Percentiles rank a stretch among this genome's conserved stretches.
Conservation (phyloP, 1,140 invertebrate genomes). For the Zophobas morio region DNA sequence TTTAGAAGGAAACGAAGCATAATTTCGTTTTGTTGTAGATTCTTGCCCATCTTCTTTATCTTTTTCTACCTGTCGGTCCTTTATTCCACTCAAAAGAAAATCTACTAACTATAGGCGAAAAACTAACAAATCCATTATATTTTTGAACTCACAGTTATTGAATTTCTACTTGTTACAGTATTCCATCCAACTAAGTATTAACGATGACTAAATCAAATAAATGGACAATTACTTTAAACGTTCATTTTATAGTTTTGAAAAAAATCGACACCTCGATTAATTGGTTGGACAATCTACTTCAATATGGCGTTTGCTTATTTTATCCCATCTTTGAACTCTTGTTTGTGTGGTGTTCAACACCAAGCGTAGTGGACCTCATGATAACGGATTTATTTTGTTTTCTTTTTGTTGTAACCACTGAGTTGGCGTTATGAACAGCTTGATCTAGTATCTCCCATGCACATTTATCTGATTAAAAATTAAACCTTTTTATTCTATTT, state of each 20-base stretch:
- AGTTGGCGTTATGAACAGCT: background rate
- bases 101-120: background rate
- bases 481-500: background rate
- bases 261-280: slow-evolving; percentile 50
- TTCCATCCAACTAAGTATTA: slow-evolving; percentile 47
- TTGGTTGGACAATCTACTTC: slow-evolving; percentile 22
- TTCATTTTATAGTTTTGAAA: slow-evolving; percentile 51
- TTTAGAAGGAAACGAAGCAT: background rate
- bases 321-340: background rate
- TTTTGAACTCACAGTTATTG: background rate
- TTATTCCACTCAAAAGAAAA: background rate
- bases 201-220: slow-evolving; percentile 52
- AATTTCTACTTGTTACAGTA: slow-evolving; percentile 4
- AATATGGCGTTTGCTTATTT: background rate
- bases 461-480: background rate
- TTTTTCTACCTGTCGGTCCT: background rate
- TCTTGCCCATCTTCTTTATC: background rate
- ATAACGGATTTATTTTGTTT: background rate
- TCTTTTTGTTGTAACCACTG: background rate
- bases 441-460: background rate
- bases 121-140: background rate
- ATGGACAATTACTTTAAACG: slow-evolving; percentile 51
- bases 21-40: background rate
- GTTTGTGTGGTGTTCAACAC: background rate
- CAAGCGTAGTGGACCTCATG: background rate